Evolutionary conservation across 23 tunicate genomes (phyloP).

Genomic region (Halocynthia aurantium): DNA sequence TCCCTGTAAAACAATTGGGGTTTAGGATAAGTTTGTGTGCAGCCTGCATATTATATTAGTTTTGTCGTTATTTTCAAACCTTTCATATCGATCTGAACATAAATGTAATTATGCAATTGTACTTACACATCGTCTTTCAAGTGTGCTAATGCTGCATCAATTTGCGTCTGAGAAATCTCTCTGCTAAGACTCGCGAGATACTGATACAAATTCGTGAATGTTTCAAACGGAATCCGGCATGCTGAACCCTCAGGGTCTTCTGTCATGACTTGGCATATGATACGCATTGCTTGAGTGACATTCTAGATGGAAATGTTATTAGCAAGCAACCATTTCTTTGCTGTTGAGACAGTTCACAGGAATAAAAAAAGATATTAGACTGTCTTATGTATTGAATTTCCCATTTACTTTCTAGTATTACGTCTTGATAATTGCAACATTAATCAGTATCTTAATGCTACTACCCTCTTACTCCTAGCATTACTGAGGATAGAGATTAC

Average conservation of each 20-base stretch:
- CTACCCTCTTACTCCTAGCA: too few species aligned
- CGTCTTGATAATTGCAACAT: too few species aligned
- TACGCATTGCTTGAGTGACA: constrained; percentile 75
- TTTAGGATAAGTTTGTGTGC: neutral
- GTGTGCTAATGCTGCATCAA: constrained; percentile 54
- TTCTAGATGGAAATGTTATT: constrained; percentile 28
- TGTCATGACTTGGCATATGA: constrained; percentile 72
- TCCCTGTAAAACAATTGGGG: constrained; percentile 29
- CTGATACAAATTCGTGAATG: constrained; percentile 60
- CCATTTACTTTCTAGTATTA: too few species aligned
- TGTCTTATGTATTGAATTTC: too few species aligned
- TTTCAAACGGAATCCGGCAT: constrained; percentile 54
- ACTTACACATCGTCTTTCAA: constrained; percentile 87
- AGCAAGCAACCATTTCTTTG: neutral
- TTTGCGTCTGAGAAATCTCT: constrained; percentile 58
- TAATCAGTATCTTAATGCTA: too few species aligned
- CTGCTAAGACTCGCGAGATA: constrained; percentile 79
- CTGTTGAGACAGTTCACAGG: too few species aligned
- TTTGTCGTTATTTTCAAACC: neutral
- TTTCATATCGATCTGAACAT: neutral
- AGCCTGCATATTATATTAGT: neutral
- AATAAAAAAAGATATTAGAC: too few species aligned
- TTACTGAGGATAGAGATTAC: too few species aligned
- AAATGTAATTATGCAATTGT: too few species aligned
- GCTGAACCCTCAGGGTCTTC: constrained; percentile 74